Evolutionary conservation across 1,140 invertebrate species (phyloP), one percentile per base, ranked within the genome.

Genomic region (Tetragonula clypearis): DNA sequence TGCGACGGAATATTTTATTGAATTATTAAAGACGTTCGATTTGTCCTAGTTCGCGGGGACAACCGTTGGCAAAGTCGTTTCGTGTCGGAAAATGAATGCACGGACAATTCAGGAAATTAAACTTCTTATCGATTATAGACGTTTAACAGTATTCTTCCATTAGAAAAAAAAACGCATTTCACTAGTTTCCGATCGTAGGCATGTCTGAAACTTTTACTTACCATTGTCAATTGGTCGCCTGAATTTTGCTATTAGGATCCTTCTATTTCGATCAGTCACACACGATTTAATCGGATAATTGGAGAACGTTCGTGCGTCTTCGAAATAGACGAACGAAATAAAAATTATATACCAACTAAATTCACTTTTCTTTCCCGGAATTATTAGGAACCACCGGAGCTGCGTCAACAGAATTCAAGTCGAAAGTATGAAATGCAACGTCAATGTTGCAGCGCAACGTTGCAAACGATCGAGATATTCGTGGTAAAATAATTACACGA

Each of bases 31-130:
- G 49, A 65, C 26, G 79, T 65, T 65, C 71, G n/a, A 65, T 60
- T 65, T 15, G 41, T 55, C 9, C 12, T 55, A 21, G 26, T 71
- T 17, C 12, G 41, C 19, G 55, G 0, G 1, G 11, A 8, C 6
- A 56, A 35, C 12, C 12, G 26, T 35, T 23, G 41, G 41, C 55
- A 14, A 74, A 4, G 19, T n/a, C 41, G 11, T 26, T 81, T 23
- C 5, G 17, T n/a, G 41, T 60, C 14, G 14, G 49, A 68, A 79
- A 79, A 81, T 72, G n/a, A 49, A 73, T 80, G 55, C 26, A 71
- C 30, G 66, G 35, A 68, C 23, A 62, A 65, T 82, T 65, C 23
- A 65, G 56, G 41, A 65, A 82, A 82, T 74, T 74, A 82, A 74
- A n/a, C n/a, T 26, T 65, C 35, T 74, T 82, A 74, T 65, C 30